Percentiles rank a stretch among this genome's conserved stretches.
Conservation (phyloP, 1,140 invertebrate genomes). For the Conopomorpha cramerella region DNA sequence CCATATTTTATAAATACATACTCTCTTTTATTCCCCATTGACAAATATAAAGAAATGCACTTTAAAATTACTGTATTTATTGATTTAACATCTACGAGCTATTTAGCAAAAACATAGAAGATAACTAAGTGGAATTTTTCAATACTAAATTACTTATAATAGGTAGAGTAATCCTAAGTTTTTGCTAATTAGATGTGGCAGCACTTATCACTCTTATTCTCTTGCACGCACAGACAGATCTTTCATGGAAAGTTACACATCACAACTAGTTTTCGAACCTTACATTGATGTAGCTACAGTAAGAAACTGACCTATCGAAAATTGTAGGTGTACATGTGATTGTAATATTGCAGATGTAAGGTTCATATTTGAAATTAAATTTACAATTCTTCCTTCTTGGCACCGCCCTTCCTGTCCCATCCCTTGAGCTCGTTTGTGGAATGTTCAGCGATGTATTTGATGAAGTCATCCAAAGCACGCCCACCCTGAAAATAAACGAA, state of each 20-base stretch:
- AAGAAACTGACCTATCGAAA: too few relatives aligned
- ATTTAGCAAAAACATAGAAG: too few relatives aligned
- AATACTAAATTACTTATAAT: too few relatives aligned
- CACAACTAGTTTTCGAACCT: too few relatives aligned
- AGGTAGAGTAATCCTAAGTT: too few relatives aligned
- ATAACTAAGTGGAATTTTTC: too few relatives aligned
- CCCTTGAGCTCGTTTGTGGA: constrained; percentile 87
- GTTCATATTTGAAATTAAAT: constrained; percentile 10
- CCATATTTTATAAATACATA: constrained; percentile 38
- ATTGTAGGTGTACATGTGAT: too few relatives aligned
- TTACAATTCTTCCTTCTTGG: constrained; percentile 76
- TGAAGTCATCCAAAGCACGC: constrained; percentile 91
- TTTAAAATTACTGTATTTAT: constrained; percentile 54
- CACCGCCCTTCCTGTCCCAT: constrained; percentile 87
- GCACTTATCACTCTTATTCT: constrained; percentile 9
- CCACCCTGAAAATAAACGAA: constrained; percentile 85
- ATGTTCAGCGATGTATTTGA: constrained; percentile 95
- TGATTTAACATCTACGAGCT: too few relatives aligned
- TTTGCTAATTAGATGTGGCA: too few relatives aligned
- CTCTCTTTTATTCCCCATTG: constrained; percentile 43
- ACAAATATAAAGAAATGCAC: constrained; percentile 46
- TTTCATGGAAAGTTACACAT: constrained; percentile 38
- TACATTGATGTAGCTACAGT: too few relatives aligned
- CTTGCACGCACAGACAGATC: constrained; percentile 40
- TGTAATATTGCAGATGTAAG: too few relatives aligned